These are phyloP conservation scores for Egretta garzetta DNA, from an alignment of 2,113 vertebrate species.

Conservation along the genomic window DNA sequence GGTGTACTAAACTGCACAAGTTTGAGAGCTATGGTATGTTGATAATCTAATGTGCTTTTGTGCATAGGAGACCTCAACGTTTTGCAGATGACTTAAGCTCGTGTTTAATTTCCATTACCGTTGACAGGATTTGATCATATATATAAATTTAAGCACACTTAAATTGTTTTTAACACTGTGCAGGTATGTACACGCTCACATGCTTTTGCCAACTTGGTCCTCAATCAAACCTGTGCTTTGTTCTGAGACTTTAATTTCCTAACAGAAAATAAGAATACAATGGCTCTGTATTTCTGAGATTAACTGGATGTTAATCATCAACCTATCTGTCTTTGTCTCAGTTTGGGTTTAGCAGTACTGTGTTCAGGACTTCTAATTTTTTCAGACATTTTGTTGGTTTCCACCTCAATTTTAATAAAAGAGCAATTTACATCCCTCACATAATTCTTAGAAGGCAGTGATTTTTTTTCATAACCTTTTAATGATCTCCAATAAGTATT, in stretches of 20 bases:
- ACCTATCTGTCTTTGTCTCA: not conserved
- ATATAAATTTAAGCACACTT: not conserved
- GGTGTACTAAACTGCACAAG: not conserved
- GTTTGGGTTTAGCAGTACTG: not conserved
- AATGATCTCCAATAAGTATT: not conserved
- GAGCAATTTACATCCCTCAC: not conserved
- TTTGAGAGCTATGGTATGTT: not conserved
- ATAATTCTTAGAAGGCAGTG: not conserved
- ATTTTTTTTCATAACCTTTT: not conserved
- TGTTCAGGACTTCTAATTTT: not conserved
- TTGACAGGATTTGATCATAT: not conserved
- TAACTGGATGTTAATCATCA: not conserved
- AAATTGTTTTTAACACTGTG: not conserved
- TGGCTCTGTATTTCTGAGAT: not conserved
- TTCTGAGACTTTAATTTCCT: not conserved
- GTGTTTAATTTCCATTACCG: not conserved
- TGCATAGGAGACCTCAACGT: not conserved
- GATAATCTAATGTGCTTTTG: not conserved
- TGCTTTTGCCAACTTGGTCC: not conserved
- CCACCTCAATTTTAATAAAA: not conserved
- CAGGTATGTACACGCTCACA: fast-evolving
- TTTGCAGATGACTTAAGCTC: not conserved
- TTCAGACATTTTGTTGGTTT: not conserved
- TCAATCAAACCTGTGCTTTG: not conserved
- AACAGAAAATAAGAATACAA: not conserved